Evolutionary conservation across 2,888 invertebrate species (phyloP), one percentile per base, ranked within the genome.

Genomic region (Eupithecia exiguata): DNA sequence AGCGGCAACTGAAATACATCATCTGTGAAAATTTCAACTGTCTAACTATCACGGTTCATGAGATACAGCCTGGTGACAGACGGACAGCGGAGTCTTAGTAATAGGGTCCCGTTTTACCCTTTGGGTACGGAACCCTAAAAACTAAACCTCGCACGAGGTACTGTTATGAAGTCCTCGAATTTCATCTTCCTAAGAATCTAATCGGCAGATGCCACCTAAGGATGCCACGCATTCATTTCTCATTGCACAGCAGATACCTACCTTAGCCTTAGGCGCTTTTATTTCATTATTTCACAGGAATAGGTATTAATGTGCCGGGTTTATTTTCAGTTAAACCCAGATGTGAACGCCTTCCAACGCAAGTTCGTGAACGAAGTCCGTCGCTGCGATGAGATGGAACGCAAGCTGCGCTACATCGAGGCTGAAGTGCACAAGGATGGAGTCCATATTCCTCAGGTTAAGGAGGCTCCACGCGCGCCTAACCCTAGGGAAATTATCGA

Each of bases 301-400:
- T n/a, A 46, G 46, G 18, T 18, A 1, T 46, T 46, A 46, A n/a
- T n/a, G 9, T 18, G 18, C 5, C 3, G 2, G 10, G 58, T 61
- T 61, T 18, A 6, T 25, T 72, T 92, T 89, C 94, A 98, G 98
- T 91, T 98, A 82, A 98, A 98, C 88, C 96, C 96, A 69, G 96
- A 97, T 82, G 97, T 98, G 53, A 98, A 98, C 91, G 97, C 97
- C 49, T 98, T 98, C 91, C 98, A 98, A 95, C 96, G 98, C 79
- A 98, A 98, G 89, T 98, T 98, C 95, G 98, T 98, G 12, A 97
- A 96, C 87, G 98, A 98, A 89, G 98, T 98, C 53, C 95, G 98
- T 73, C 95, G 98, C 79, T 98, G 98, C 92, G 98, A 98, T 88
- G 98, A 98, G 91, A 97, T 98, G 97, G 98, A 98, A 88, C 95